phyloP scores from a whole-genome alignment of 2,113 vertebrate genomes.

The Rafetus swinhoei region DNA sequence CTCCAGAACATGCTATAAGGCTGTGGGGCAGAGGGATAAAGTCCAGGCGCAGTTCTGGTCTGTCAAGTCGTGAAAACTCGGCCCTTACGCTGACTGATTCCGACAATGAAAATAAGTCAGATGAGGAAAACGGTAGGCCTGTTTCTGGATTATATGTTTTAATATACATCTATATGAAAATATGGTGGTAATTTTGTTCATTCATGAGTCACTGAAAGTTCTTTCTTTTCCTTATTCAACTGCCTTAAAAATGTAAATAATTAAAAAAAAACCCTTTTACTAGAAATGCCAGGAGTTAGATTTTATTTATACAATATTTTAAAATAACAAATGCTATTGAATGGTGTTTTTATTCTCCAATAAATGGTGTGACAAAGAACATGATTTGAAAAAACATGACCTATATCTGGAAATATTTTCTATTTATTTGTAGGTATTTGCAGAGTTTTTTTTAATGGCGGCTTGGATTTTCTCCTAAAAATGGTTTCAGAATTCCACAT shows the following conservation, averaged over 20 bases:
- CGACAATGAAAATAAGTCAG: slow-evolving; percentile 94
- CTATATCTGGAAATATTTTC: slow-evolving; percentile 20
- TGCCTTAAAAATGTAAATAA: neutral
- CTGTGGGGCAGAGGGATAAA: slow-evolving; percentile 92
- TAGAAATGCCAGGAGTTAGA: slow-evolving; percentile 1
- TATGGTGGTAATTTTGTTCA: neutral
- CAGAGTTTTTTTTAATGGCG: slow-evolving; percentile 39
- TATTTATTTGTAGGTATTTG: slow-evolving; percentile 45
- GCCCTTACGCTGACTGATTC: slow-evolving; percentile 94
- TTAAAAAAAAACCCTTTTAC: neutral
- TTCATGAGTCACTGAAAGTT: neutral
- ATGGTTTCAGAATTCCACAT: slow-evolving; percentile 43
- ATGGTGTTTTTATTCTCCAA: slow-evolving; percentile 49
- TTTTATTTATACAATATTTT: neutral
- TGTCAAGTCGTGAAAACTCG: slow-evolving; percentile 93
- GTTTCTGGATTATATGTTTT: slow-evolving; percentile 19
- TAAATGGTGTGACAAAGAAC: slow-evolving; percentile 41
- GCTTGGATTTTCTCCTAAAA: neutral
- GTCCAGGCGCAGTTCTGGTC: slow-evolving; percentile 90
- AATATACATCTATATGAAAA: neutral
- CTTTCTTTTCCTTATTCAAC: neutral
- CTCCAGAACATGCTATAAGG: slow-evolving; percentile 92
- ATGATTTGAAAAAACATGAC: slow-evolving; percentile 51
- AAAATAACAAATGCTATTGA: neutral
- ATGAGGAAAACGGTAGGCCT: slow-evolving; percentile 91